Evolutionary conservation across 2,797 vertebrate genomes (phyloP).

Genomic region (Gorsachius magnificus): DNA sequence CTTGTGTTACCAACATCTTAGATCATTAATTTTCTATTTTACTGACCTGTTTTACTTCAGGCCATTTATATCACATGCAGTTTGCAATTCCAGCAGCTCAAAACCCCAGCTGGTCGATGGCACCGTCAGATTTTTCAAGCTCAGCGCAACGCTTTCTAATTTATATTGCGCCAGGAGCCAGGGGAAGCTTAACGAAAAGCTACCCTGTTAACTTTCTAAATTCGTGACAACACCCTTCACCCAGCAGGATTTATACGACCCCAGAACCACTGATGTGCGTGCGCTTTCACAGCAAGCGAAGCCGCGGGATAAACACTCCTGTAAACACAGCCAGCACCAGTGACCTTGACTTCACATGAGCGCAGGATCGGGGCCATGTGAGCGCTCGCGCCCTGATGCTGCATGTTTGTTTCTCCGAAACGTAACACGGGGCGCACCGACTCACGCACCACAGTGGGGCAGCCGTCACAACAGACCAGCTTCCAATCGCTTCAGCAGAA

Average conservation of each 20-base stretch:
- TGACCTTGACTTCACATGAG: not conserved
- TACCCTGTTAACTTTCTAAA: not conserved
- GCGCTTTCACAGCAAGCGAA: accelerated
- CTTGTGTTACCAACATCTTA: not conserved
- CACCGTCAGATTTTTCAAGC: not conserved
- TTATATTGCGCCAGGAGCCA: not conserved
- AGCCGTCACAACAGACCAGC: not conserved
- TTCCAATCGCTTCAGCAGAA: not conserved
- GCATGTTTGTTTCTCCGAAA: not conserved
- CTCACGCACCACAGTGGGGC: accelerated
- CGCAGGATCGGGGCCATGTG: accelerated
- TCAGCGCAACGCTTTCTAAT: not conserved
- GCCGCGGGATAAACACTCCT: not conserved
- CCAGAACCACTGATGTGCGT: accelerated
- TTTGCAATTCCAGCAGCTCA: slow-evolving; percentile 13
- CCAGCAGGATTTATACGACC: not conserved
- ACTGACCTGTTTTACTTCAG: slow-evolving; percentile 45
- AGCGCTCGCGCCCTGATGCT: not conserved
- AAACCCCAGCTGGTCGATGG: not conserved
- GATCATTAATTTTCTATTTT: slow-evolving; percentile 42
- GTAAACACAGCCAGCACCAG: not conserved
- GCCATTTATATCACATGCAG: slow-evolving; percentile 25
- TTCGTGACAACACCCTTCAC: not conserved
- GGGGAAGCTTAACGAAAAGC: not conserved
- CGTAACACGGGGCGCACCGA: accelerated